A percentile compares a stretch with the other conserved stretches of the same genome.
phyloP scores from a whole-genome alignment of 2,888 invertebrate species.

The Neoaliturus tenellus region DNA sequence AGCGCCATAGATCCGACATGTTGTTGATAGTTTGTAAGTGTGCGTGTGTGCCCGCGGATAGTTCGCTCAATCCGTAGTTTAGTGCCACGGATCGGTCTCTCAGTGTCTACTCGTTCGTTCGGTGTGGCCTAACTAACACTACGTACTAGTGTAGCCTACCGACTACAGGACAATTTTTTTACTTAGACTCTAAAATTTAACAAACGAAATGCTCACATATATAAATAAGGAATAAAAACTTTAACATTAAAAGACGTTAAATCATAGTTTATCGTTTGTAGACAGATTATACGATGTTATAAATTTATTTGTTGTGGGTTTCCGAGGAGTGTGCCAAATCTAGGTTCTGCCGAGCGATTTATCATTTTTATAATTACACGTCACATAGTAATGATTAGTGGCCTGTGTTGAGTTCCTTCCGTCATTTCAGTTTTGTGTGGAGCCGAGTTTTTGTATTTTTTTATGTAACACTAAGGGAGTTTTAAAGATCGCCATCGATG shows the following conservation, averaged over 20 bases:
- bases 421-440: neutral
- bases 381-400: conserved; percentile 44
- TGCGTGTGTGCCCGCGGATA: neutral
- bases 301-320: conserved; percentile 43
- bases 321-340: conserved; percentile 42
- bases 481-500: conserved; percentile 32
- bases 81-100: neutral
- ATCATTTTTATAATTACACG: conserved; percentile 15
- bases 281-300: conserved; percentile 56
- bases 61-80: conserved; percentile 48
- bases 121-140: conserved; percentile 42
- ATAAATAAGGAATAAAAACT: conserved; percentile 49
- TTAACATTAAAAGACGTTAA: conserved; percentile 37
- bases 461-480: conserved; percentile 40
- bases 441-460: conserved; percentile 37
- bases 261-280: conserved; percentile 56
- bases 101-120: neutral
- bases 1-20: neutral
- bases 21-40: neutral
- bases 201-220: conserved; percentile 50
- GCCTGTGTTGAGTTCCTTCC: conserved; percentile 1
- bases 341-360: conserved; percentile 13
- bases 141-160: conserved; percentile 39
- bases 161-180: conserved; percentile 51
- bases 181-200: conserved; percentile 50